phyloP scores from a whole-genome alignment of 1,140 invertebrate genomes.

The Aphelenchoides besseyi region DNA sequence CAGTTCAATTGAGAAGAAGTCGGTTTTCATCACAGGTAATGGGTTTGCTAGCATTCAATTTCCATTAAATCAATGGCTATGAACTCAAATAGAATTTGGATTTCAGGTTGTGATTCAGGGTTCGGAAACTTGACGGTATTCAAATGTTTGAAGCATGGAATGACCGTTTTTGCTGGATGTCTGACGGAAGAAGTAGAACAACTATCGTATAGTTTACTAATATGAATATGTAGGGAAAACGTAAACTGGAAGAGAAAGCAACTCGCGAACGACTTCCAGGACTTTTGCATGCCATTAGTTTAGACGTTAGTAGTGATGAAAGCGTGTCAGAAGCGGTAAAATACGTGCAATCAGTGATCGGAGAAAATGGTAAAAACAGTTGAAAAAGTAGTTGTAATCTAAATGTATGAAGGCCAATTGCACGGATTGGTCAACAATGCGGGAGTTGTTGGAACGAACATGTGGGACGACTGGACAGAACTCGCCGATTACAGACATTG shows the following conservation, averaged over 20 bases:
- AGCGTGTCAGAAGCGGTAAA: neutral
- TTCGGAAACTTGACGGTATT: slow-evolving; percentile 35
- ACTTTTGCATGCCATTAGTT: neutral
- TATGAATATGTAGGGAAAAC: neutral
- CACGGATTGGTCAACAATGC: slow-evolving; percentile 23
- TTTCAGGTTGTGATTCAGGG: slow-evolving; percentile 40
- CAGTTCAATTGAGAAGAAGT: neutral
- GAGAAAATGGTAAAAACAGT: slow-evolving; percentile 7
- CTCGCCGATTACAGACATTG: neutral
- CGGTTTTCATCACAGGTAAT: slow-evolving; percentile 9
- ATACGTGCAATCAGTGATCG: neutral
- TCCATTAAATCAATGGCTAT: neutral
- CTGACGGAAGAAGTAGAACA: slow-evolving; percentile 33
- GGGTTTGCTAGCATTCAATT: neutral
- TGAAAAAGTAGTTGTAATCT: too few species aligned
- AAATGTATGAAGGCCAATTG: slow-evolving; percentile 6
- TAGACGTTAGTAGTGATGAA: slow-evolving; percentile 18
- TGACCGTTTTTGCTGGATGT: slow-evolving; percentile 47
- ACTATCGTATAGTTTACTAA: neutral
- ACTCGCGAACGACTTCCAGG: neutral
- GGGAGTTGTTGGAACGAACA: slow-evolving; percentile 15
- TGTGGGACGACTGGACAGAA: slow-evolving; percentile 16
- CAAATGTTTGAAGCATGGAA: slow-evolving; percentile 39
- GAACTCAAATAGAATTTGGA: slow-evolving; percentile 26
- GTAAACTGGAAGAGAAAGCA: neutral